Base-by-base conservation (phyloP, 92 coral and sea anemone genomes). In the Anthopleura xanthogrammica region DNA sequence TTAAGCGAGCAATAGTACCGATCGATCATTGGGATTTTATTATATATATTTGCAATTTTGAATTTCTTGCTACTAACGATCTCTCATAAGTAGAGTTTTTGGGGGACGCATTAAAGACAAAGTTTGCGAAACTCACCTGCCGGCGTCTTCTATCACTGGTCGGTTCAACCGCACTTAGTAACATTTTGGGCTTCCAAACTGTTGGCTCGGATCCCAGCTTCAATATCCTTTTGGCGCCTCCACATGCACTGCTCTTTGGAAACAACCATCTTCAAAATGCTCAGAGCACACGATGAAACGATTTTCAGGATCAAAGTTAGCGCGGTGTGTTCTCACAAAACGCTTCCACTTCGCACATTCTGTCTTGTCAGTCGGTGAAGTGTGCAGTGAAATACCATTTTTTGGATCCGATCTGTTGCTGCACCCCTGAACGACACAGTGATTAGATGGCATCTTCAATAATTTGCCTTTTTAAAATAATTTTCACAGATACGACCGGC, bases 371-470 rank as follows among this genome's bases (percentile, higher is more conserved):
- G 12, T 16, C 29, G 80, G 77, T 16, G 76, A 71, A 46, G 17
- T 1, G 62, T 86, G 86, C 82, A 81, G 41, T 43, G 81, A 80
- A 70, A 87, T 83, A n/a, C 84, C 87, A 6, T 17, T 62, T 60
- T 39, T 71, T 60, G 13, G 80, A 73, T 85, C 50, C 13, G 85
- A 52, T 43, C 19, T 41, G 60, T 88, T 88, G 88, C 81, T 88
- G 82, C 91, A 88, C 39, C 87, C 82, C 41, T 88, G 82, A 23
- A 88, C 82, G 16, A 88, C 91, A 83, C 91, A 88, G 8, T 72
- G 68, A 66, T 66, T 29, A 23, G 42, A 66, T 66, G 73, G 73
- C 73, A 29, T 66, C 29, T 24, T 62, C 17, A 62, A 62, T 20
- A 62, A 13, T 62, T 62, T 62, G 16, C 23, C 16, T n/a, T n/a